Evolutionary conservation across 1,140 invertebrate genomes (phyloP).

Genomic region (Halesus radiatus): DNA sequence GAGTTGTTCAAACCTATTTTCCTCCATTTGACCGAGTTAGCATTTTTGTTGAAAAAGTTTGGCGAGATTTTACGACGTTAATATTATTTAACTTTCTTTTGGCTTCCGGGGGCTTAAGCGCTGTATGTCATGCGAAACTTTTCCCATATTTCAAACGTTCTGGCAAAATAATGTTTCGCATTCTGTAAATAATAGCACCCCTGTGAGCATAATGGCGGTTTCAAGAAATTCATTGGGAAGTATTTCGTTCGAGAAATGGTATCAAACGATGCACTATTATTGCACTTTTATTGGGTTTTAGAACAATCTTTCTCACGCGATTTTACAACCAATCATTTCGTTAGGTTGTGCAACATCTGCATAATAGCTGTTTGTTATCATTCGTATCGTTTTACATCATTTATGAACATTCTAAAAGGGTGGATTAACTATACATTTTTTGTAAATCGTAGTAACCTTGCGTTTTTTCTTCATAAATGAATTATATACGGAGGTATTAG

Average conservation of each 20-base stretch:
- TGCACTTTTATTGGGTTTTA: too few relatives aligned
- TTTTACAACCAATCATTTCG: too few relatives aligned
- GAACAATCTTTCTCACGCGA: too few relatives aligned
- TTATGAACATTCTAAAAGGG: too few relatives aligned
- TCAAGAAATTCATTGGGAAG: background rate
- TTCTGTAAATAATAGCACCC: conserved; percentile 23
- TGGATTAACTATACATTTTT: too few relatives aligned
- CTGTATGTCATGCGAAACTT: conserved; percentile 31
- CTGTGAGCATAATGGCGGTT: background rate
- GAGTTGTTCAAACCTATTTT: conserved; percentile 6
- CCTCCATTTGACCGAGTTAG: conserved; percentile 32
- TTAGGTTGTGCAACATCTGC: background rate
- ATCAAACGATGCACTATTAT: too few relatives aligned
- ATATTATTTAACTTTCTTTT: conserved; percentile 37
- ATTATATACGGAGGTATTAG: too few relatives aligned
- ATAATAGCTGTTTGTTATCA: background rate
- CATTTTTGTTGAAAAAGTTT: conserved; percentile 12
- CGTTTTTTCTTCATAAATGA: too few relatives aligned
- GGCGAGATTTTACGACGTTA: conserved; percentile 23
- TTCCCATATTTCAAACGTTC: conserved; percentile 32
- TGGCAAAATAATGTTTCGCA: conserved; percentile 26
- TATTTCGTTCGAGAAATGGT: too few relatives aligned
- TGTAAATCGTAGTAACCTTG: too few relatives aligned
- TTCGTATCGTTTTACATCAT: background rate
- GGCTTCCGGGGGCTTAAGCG: conserved; percentile 36